These are phyloP conservation scores for Calcarius lapponicus DNA, from an alignment of 2,797 vertebrate genomes.

Conservation along the genomic window DNA sequence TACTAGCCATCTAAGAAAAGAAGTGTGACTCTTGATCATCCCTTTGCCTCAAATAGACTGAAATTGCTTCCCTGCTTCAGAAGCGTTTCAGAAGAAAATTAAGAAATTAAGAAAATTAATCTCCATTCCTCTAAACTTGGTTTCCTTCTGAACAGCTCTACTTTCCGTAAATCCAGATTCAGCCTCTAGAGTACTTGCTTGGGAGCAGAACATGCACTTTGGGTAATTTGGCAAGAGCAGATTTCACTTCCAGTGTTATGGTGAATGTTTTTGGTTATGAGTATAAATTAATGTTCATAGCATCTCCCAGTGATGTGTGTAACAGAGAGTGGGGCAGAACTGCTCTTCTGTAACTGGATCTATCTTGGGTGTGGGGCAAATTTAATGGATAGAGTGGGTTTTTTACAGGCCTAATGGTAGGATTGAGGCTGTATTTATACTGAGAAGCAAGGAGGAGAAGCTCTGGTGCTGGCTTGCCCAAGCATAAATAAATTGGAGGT, in stretches of 20 bases:
- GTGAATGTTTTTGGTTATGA: background rate
- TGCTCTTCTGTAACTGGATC: constrained; percentile 8
- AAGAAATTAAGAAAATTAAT: too few relatives aligned
- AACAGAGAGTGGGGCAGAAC: background rate
- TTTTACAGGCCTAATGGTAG: constrained; percentile 15
- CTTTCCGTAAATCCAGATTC: background rate
- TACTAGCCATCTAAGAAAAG: background rate
- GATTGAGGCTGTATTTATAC: background rate
- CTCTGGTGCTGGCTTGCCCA: constrained; percentile 10
- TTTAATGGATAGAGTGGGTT: background rate
- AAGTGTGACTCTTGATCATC: background rate
- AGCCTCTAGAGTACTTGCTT: background rate
- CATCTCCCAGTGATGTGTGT: background rate
- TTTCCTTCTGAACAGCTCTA: background rate
- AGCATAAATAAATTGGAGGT: constrained; percentile 47
- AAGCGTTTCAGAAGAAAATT: background rate
- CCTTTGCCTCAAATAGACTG: background rate
- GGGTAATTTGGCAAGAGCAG: background rate
- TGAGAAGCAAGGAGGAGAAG: background rate
- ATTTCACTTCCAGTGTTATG: background rate
- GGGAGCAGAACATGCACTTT: background rate
- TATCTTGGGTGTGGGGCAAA: background rate
- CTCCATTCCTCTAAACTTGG: too few relatives aligned
- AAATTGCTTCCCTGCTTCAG: background rate
- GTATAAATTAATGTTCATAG: background rate